phyloP scores from a whole-genome alignment of 2,797 vertebrate genomes.

The Anguilla megastoma region DNA sequence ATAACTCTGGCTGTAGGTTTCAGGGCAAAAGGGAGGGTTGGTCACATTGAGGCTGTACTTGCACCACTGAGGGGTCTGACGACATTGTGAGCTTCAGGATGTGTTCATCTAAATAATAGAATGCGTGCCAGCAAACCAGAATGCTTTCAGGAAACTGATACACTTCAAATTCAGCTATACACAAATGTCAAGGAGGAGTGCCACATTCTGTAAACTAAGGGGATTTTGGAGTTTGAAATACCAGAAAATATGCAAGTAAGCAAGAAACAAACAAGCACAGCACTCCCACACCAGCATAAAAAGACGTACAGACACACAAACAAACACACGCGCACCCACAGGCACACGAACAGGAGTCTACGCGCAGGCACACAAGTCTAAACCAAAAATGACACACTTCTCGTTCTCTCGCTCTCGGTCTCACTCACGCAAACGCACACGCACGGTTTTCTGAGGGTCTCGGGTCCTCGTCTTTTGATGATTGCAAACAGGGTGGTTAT shows the following conservation, averaged over 20 bases:
- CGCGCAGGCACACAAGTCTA: conserved; percentile 20
- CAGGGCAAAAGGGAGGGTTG: neutral
- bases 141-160: neutral
- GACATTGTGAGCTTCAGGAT: neutral
- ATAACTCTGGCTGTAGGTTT: neutral
- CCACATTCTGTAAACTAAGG: conserved; percentile 5
- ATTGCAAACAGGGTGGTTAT: conserved; percentile 50
- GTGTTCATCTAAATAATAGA: neutral
- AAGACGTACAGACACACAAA: conserved; percentile 15
- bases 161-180: neutral
- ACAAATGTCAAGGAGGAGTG: conserved; percentile 1
- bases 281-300: neutral
- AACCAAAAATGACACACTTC: neutral
- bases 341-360: conserved; percentile 14
- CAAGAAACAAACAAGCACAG: conserved; percentile 8
- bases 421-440: conserved; percentile 41
- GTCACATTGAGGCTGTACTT: neutral
- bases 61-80: neutral
- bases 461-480: conserved; percentile 33
- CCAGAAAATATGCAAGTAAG: conserved; percentile 18
- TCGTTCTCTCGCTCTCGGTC: neutral
- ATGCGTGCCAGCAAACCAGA: neutral
- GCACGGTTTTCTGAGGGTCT: conserved; percentile 31
- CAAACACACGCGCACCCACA: conserved; percentile 28
- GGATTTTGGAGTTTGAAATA: conserved; percentile 15